A percentile compares a stretch with the other conserved stretches of the same genome.
Evolutionary conservation across 37 sponge, comb jelly and placozoan species (phyloP).

Genomic region (Diacarnus erythraeanus): DNA sequence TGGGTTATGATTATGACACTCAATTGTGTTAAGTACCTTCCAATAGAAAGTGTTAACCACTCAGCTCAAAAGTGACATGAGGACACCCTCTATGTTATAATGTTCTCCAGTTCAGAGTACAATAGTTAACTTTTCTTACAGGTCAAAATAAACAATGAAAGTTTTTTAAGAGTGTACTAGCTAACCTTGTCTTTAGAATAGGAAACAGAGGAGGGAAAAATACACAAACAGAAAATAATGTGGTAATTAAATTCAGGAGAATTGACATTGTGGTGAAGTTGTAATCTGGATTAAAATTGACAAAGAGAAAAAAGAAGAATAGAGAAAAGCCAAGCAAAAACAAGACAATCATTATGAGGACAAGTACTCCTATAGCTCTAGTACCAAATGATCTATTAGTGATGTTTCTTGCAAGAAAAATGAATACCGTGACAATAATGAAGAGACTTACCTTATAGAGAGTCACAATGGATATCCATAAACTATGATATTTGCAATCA

Average conservation of each 20-base stretch:
- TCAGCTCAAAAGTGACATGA: too few species aligned
- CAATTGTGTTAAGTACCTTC: too few species aligned
- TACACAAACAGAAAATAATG: background rate
- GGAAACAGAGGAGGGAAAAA: slow-evolving; percentile 18
- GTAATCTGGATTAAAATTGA: too few species aligned
- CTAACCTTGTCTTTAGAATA: background rate
- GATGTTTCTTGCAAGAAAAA: background rate
- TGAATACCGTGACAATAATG: background rate
- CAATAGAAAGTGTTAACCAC: too few species aligned
- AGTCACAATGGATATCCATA: background rate
- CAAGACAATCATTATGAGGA: background rate
- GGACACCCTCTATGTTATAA: too few species aligned
- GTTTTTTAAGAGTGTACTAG: too few species aligned
- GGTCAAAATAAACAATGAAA: too few species aligned
- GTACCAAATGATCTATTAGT: slow-evolving; percentile 3
- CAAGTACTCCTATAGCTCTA: background rate
- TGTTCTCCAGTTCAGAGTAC: too few species aligned
- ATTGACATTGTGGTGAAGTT: background rate
- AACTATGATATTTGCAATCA: background rate
- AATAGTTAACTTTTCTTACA: too few species aligned
- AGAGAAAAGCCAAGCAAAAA: background rate
- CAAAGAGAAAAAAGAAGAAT: background rate
- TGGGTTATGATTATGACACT: too few species aligned
- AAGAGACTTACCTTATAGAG: background rate
- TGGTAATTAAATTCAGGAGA: background rate